Percentiles rank a stretch among this genome's conserved stretches.
Evolutionary conservation across 2,888 invertebrate genomes (phyloP).

Genomic region (Eupeodes latifasciatus): DNA sequence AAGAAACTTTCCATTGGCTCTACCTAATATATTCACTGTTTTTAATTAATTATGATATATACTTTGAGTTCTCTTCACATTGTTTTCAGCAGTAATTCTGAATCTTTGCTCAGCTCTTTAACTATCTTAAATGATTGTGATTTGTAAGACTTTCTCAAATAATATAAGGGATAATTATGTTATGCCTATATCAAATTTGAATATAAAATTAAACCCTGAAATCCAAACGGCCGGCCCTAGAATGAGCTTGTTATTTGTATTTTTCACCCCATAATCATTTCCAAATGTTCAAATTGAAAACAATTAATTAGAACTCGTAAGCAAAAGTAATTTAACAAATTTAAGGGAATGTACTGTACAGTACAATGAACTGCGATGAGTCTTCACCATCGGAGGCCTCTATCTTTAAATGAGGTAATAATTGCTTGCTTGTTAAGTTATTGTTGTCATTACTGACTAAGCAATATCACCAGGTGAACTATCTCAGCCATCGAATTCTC

Average conservation of each 20-base stretch:
- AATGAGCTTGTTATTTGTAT: background rate
- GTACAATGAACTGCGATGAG: background rate
- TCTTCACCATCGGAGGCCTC: slow-evolving; percentile 38
- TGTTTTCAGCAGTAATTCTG: too few species aligned
- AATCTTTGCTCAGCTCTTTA: too few species aligned
- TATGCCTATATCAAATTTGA: background rate
- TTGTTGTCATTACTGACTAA: slow-evolving; percentile 64
- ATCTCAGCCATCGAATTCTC: slow-evolving; percentile 20
- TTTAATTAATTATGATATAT: too few species aligned
- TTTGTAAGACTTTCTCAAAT: too few species aligned
- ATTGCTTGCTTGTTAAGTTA: slow-evolving; percentile 58
- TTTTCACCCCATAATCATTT: background rate
- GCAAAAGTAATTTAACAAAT: background rate
- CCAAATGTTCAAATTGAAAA: slow-evolving; percentile 38
- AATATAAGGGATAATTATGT: too few species aligned
- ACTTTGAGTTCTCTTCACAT: too few species aligned
- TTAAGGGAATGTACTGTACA: slow-evolving; percentile 6
- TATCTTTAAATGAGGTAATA: slow-evolving; percentile 67
- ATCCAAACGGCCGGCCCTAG: background rate
- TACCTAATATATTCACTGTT: too few species aligned
- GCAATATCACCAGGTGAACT: slow-evolving; percentile 47
- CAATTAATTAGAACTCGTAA: slow-evolving; percentile 12
- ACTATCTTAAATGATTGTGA: too few species aligned
- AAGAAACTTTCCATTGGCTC: too few species aligned
- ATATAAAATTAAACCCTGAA: background rate